Percentiles rank a stretch among this genome's conserved stretches.
phyloP scores from a whole-genome alignment of 2,888 invertebrate species.

The Ectropis crepuscularia region DNA sequence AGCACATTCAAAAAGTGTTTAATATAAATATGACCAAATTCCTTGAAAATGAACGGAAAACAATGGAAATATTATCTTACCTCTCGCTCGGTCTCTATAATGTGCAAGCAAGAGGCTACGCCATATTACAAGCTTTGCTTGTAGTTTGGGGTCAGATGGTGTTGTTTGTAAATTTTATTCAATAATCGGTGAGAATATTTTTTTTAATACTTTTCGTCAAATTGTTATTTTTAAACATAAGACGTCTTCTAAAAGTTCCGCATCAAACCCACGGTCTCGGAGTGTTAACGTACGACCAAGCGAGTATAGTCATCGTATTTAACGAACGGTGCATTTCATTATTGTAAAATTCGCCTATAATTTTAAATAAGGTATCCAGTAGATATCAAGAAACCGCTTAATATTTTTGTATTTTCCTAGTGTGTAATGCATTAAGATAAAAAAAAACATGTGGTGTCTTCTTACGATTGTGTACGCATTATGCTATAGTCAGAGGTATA shows the following conservation, averaged over 20 bases:
- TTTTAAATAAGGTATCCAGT: constrained; percentile 64
- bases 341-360: constrained; percentile 60
- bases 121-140: too few species aligned
- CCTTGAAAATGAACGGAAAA: too few species aligned
- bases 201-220: too few species aligned
- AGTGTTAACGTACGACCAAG: constrained; percentile 73
- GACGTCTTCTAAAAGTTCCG: constrained; percentile 35
- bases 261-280: constrained; percentile 64
- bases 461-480: constrained; percentile 80
- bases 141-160: too few species aligned
- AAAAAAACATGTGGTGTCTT: constrained; percentile 69
- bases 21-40: too few species aligned
- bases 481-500: constrained; percentile 80
- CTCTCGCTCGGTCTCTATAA: too few species aligned
- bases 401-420: constrained; percentile 85
- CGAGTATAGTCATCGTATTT: constrained; percentile 56
- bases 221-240: not conserved
- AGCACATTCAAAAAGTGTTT: too few species aligned
- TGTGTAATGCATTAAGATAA: constrained; percentile 61
- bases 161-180: too few species aligned
- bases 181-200: too few species aligned
- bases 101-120: too few species aligned
- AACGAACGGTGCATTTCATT: constrained; percentile 73
- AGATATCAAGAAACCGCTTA: constrained; percentile 78
- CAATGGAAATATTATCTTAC: too few species aligned